Base-by-base conservation (phyloP, 2,888 invertebrate species). In the Neocrepidodera transversa region DNA sequence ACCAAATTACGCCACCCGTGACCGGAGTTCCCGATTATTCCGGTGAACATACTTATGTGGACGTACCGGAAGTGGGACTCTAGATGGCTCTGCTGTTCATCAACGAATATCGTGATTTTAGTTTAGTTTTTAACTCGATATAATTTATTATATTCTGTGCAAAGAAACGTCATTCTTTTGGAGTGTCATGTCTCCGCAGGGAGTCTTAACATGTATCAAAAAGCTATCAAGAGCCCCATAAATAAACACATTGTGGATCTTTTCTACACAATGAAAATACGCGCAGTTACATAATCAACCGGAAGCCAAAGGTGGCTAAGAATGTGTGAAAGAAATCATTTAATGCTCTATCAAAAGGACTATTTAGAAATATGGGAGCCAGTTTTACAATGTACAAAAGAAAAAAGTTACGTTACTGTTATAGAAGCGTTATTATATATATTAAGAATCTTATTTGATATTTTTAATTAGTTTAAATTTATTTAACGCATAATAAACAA, bases 1-100 rank as follows among this genome's bases (percentile, higher is more conserved):
- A 75, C 76, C 76, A 77, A 78, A 79, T 79, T 79, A 79, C 76
- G 72, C 72, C 75, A 17, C 72, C 76, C 78, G 78, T 78, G 77
- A 78, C 78, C 76, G 78, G 77, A 73, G 75, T 75, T 69, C 73
- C 69, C 36, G 58, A 58, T 58, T 53, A 58, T 58, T 42, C 32
- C 52, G 40, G 38, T 26, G 45, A 45, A 58, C 50, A 30, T 58
- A 51, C 38, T 35, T 35, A 35, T n/a, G 23, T 28, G 53, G 45
- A 53, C 53, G 53, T 36, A 58, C 45, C 45, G 45, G 51, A 30
- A 52, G 45, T 38, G 47, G 10, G 16, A 54, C 14, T 38, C 16
- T 38, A 38, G 38, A 17, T 38, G 17, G 38, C 38, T 16, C 38
- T 38, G 17, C 38, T 10, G 5, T 17, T 38, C 38, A 17, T 38